A percentile compares a stretch with the other conserved stretches of the same genome.
Evolutionary conservation across 2,797 vertebrate species (phyloP).

Genomic region (Fistularia tabacaria): DNA sequence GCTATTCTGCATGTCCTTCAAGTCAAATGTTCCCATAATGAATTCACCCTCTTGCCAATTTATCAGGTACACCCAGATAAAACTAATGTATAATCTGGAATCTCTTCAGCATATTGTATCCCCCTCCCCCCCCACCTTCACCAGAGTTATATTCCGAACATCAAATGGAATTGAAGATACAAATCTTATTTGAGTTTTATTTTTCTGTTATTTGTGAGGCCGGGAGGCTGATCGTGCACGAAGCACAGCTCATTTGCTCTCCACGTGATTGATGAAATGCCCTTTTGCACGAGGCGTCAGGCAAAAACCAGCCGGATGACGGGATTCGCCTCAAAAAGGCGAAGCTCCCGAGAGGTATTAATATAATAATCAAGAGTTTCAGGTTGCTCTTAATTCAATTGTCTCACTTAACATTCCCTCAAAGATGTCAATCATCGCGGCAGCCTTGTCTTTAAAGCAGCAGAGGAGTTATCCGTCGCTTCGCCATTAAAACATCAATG

Average conservation of each 20-base stretch:
- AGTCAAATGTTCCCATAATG: slow-evolving; percentile 57
- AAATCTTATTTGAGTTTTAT: too few relatives aligned
- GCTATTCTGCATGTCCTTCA: slow-evolving; percentile 67
- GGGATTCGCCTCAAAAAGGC: slow-evolving; percentile 1
- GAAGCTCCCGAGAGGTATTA: slow-evolving; percentile 32
- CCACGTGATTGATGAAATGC: too few relatives aligned
- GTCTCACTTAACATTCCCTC: slow-evolving; percentile 61
- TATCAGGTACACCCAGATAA: too few relatives aligned
- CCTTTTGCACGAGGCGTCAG: too few relatives aligned
- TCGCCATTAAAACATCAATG: slow-evolving; percentile 88
- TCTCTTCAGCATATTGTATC: too few relatives aligned
- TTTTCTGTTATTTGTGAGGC: too few relatives aligned
- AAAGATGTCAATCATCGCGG: slow-evolving; percentile 60
- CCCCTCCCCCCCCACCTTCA: too few relatives aligned
- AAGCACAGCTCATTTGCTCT: too few relatives aligned
- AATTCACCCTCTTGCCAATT: slow-evolving; percentile 7
- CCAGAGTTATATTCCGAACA: too few relatives aligned
- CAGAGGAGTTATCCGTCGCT: slow-evolving; percentile 73
- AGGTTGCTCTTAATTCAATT: slow-evolving; percentile 63
- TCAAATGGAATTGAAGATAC: too few relatives aligned
- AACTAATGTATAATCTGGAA: not conserved
- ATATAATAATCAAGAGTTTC: slow-evolving; percentile 56
- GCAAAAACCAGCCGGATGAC: too few relatives aligned
- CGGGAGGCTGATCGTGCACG: too few relatives aligned
- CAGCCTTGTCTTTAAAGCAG: slow-evolving; percentile 77